Conservation (phyloP, 2,797 vertebrate species). For the Periparus ater region DNA sequence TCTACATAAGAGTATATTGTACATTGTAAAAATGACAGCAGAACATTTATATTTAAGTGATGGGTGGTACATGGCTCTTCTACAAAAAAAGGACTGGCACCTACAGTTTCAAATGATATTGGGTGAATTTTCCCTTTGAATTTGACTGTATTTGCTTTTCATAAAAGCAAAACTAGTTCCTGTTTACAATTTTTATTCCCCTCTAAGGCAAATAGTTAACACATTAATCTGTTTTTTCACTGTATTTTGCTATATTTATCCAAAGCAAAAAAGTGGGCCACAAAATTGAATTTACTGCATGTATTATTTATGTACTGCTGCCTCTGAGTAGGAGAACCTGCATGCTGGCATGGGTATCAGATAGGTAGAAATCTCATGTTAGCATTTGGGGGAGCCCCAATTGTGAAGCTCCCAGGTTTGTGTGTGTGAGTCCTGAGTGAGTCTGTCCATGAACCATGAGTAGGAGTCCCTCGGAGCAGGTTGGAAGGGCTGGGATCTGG, state of each 20-base stretch:
- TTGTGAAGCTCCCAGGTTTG: background rate
- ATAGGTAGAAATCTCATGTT: accelerated
- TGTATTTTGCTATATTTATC: background rate
- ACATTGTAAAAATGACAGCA: background rate
- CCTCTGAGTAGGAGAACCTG: background rate
- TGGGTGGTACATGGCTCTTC: background rate
- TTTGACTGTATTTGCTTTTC: background rate
- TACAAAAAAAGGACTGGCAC: background rate
- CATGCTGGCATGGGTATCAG: no score
- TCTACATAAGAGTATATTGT: background rate
- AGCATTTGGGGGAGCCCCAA: no score
- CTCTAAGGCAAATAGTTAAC: background rate
- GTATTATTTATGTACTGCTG: background rate
- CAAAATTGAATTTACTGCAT: background rate
- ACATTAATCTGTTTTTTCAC: accelerated
- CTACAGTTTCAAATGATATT: background rate
- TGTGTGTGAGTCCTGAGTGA: background rate
- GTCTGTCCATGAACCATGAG: background rate
- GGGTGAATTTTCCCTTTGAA: background rate
- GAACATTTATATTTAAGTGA: background rate
- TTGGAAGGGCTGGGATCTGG: background rate
- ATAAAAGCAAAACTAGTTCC: background rate
- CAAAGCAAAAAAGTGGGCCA: background rate
- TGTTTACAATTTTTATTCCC: background rate
- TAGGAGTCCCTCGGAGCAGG: accelerated